A percentile compares a stretch with the other conserved stretches of the same genome.
phyloP scores from a whole-genome alignment of 2,888 invertebrate genomes.

The Ophonus ardosiacus region DNA sequence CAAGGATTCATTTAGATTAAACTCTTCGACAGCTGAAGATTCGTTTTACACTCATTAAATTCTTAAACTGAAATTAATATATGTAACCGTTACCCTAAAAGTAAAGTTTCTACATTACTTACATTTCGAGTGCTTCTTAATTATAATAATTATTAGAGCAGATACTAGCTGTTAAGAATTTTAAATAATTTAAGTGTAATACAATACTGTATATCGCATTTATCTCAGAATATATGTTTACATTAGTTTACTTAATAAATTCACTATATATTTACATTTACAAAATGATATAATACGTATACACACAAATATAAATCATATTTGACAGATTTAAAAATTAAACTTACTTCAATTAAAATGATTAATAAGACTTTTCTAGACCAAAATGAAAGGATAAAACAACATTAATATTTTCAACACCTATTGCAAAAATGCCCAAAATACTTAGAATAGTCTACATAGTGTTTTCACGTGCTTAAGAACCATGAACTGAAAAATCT shows the following conservation, averaged over 20 bases:
- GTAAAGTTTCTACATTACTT: neutral
- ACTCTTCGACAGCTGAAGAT: conserved; percentile 6
- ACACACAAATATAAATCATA: neutral
- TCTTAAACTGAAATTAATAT: neutral
- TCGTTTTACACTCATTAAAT: neutral
- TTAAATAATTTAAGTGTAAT: conserved; percentile 34
- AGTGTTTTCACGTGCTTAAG: conserved; percentile 20
- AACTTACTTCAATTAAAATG: neutral
- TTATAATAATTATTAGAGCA: conserved; percentile 46
- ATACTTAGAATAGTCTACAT: conserved; percentile 13
- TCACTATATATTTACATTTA: neutral
- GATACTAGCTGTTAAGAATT: conserved; percentile 35
- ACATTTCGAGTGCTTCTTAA: conserved; percentile 25
- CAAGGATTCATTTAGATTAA: neutral
- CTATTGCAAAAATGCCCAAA: conserved; percentile 22
- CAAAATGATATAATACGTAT: neutral
- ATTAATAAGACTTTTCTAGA: neutral
- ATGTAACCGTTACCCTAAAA: conserved; percentile 7
- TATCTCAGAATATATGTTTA: conserved; percentile 28
- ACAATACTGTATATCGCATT: conserved; percentile 15
- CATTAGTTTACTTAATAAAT: conserved; percentile 13
- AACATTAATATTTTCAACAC: conserved; percentile 18
- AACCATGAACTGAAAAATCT: conserved; percentile 37
- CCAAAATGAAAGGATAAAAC: neutral
- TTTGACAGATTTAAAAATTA: neutral